Base-by-base conservation (phyloP, 2,888 invertebrate species). In the Margaritifera margaritifera region DNA sequence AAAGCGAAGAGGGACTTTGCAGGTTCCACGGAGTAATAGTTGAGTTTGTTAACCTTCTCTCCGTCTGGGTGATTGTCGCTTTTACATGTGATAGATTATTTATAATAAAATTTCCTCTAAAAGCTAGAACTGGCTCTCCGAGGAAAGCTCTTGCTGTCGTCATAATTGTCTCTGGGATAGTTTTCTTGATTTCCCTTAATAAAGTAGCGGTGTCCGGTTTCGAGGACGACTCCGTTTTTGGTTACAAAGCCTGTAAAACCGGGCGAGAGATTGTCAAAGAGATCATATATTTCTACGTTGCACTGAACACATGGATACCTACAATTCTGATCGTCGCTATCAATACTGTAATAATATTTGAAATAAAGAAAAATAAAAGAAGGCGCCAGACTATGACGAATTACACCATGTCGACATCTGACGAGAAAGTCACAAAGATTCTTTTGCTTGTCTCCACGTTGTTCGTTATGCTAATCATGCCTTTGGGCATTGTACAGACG, bases 161-260 rank as follows among this genome's bases (percentile, higher is more conserved):
- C 18, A 63, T 53, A 1, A 62, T 72, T 15, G 78, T 81, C 15
- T 79, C 80, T 19, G 8, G 69, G 5, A 71, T 72, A 0, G 75
- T 84, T 25, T 63, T 79, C 5, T 56, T 80, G 1, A 70, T 84
- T 25, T 82, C 82, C 0, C 68, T 79, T 57, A 81, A 83, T 56
- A 84, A 84, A 64, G 75, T 83, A 27, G 81, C 81, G 19, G 80
- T 84, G 15, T 81, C 84, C 3, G 84, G 84, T 19, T 84, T 84
- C 61, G 84, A 84, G 57, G 82, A 82, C 0, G 84, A 84, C 68
- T 81, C 80, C 0, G 84, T 83, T 8, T 84, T 80, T 59, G 82
- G 84, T 0, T 84, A 84, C 74, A 81, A 80, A 54, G 84, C 81
- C 3, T 84, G 84, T 59, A 79, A 80, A 55, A 84, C 84, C 1